Evolutionary conservation across 2,888 invertebrate species (phyloP).

Genomic region (Sesia bembeciformis): DNA sequence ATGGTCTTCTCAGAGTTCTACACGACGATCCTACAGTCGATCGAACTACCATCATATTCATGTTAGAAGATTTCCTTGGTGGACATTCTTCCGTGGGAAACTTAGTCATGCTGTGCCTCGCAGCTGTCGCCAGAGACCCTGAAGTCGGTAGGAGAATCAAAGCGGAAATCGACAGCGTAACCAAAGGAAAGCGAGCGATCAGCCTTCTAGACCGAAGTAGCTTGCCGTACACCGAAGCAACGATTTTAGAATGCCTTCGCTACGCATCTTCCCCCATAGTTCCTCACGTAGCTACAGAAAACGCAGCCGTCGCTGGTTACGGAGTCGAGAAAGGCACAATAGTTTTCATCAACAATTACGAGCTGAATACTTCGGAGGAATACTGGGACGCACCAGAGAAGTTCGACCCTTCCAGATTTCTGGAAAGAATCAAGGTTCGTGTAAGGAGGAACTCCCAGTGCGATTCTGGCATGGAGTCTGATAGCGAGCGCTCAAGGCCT

Average conservation of each 20-base stretch:
- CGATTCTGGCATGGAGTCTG: constrained; percentile 74
- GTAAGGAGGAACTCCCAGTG: constrained; percentile 58
- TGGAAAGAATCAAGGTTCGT: constrained; percentile 60
- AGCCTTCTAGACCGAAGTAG: constrained; percentile 77
- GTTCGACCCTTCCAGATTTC: constrained; percentile 85
- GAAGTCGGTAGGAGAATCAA: constrained; percentile 78
- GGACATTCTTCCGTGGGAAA: constrained; percentile 93
- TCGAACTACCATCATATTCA: constrained; percentile 85
- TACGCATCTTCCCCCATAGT: constrained; percentile 91
- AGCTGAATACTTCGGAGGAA: constrained; percentile 81
- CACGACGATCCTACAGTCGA: constrained; percentile 79
- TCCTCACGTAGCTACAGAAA: constrained; percentile 88
- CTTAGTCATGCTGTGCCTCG: constrained; percentile 83
- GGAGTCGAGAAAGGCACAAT: constrained; percentile 84
- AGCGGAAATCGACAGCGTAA: constrained; percentile 78
- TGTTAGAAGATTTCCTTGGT: constrained; percentile 90
- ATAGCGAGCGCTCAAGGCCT: constrained; percentile 39
- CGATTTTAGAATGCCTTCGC: constrained; percentile 85
- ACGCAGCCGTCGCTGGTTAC: constrained; percentile 82
- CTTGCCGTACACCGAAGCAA: constrained; percentile 88
- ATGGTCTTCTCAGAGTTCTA: constrained; percentile 82
- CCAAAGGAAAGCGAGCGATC: constrained; percentile 71
- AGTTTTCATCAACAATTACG: constrained; percentile 89
- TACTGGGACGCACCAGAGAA: constrained; percentile 83
- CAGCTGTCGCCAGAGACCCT: constrained; percentile 79